phyloP scores from a whole-genome alignment of 2,888 invertebrate species.

The Eulithis prunata region DNA sequence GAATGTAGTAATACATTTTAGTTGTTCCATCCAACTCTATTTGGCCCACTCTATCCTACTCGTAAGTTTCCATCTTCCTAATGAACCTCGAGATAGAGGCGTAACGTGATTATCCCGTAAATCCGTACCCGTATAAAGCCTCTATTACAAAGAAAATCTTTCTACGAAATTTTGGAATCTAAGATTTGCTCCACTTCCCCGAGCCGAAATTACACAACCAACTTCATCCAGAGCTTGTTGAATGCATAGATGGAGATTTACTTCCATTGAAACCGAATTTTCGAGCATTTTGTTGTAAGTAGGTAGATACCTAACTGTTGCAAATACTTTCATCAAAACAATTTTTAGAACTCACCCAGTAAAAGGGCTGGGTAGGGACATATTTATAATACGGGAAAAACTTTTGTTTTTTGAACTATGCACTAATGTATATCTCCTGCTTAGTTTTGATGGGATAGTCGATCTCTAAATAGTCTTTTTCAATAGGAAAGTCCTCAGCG shows the following conservation, averaged over 20 bases:
- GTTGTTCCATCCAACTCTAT: constrained; percentile 7
- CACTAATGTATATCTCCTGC: constrained; percentile 75
- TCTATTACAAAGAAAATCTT: constrained; percentile 2
- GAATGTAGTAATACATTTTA: neutral
- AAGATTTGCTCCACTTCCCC: constrained; percentile 8
- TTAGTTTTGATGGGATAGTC: constrained; percentile 31
- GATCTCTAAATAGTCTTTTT: constrained; percentile 23
- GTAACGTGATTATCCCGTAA: constrained; percentile 24
- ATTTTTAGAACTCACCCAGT: too few relatives aligned
- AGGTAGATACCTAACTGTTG: neutral
- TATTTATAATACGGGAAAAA: neutral
- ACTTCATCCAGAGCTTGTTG: constrained; percentile 16
- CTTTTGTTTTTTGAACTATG: constrained; percentile 45
- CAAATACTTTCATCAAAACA: neutral
- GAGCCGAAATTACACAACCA: constrained; percentile 9
- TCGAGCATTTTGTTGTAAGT: constrained; percentile 4
- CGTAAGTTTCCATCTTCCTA: constrained; percentile 21
- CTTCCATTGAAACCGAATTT: constrained; percentile 19
- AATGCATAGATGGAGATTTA: constrained; percentile 12
- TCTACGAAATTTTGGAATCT: constrained; percentile 1
- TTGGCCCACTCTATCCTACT: constrained; percentile 16
- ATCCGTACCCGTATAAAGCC: constrained; percentile 8
- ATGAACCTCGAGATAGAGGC: constrained; percentile 23
- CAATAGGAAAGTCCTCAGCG: constrained; percentile 27
- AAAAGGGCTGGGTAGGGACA: too few relatives aligned